These are phyloP conservation scores for Turnix velox DNA, from an alignment of 2,113 vertebrate genomes.

Conservation along the genomic window DNA sequence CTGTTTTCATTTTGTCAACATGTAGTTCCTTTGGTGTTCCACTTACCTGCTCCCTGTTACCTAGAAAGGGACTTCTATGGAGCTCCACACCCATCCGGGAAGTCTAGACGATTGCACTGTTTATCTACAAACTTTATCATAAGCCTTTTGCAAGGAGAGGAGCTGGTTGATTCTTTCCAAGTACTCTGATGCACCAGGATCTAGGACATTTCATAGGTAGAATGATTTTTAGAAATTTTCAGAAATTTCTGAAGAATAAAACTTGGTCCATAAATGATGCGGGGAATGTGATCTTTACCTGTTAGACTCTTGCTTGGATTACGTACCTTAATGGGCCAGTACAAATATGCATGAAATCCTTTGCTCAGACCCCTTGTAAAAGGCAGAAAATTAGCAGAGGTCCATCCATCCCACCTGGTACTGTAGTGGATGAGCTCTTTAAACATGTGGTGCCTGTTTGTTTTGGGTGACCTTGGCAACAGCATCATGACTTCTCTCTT, in stretches of 20 bases:
- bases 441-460: not conserved
- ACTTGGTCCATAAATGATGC: not conserved
- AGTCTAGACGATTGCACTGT: not conserved
- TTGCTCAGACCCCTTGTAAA: not conserved
- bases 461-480: not conserved
- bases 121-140: not conserved
- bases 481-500: not conserved
- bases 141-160: not conserved
- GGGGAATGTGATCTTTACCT: not conserved
- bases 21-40: not conserved
- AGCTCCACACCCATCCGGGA: not conserved
- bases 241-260: not conserved
- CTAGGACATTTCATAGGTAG: not conserved
- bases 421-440: rapidly evolving
- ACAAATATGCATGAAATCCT: not conserved
- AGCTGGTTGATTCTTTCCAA: not conserved
- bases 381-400: not conserved
- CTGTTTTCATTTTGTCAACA: not conserved
- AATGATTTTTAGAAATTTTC: not conserved
- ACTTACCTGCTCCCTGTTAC: not conserved
- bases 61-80: not conserved
- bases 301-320: not conserved
- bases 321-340: not conserved
- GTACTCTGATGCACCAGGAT: not conserved
- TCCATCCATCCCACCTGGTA: rapidly evolving